phyloP scores from a whole-genome alignment of 53 echinoderm and acorn worm genomes.

The Mesocentrotus franciscanus region DNA sequence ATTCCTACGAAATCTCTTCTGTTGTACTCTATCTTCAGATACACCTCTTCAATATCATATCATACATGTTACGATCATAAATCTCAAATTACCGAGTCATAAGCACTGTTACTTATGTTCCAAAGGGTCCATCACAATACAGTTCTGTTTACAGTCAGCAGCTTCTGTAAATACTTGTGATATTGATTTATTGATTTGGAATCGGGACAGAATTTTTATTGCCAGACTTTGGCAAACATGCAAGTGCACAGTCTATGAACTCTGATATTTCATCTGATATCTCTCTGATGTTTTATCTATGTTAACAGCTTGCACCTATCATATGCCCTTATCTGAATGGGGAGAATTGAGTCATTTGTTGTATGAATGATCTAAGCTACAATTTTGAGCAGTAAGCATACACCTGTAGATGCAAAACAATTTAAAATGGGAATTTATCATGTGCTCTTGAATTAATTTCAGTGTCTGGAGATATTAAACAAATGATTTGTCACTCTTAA shows the following conservation, averaged over 20 bases:
- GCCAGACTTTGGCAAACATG: constrained; percentile 1
- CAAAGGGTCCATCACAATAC: background rate
- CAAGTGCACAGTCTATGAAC: background rate
- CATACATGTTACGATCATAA: too few species aligned
- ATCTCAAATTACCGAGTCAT: background rate
- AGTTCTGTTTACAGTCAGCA: background rate
- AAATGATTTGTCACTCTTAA: too few species aligned
- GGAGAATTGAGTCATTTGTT: background rate
- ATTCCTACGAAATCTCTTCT: too few species aligned
- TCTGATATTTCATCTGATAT: background rate
- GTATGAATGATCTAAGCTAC: background rate
- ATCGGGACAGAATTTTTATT: background rate
- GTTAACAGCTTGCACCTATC: background rate
- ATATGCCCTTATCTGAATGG: background rate
- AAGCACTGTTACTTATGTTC: background rate
- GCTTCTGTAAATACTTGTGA: constrained; percentile 3
- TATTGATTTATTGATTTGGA: background rate
- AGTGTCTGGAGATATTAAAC: too few species aligned
- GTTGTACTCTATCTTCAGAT: too few species aligned
- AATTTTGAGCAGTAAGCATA: too few species aligned
- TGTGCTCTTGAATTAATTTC: too few species aligned
- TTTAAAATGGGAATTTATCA: too few species aligned
- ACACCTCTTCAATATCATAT: too few species aligned
- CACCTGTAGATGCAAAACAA: too few species aligned
- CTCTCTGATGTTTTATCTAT: background rate